phyloP scores from a whole-genome alignment of 2,113 vertebrate species.

The Pomatorhinus ruficollis region DNA sequence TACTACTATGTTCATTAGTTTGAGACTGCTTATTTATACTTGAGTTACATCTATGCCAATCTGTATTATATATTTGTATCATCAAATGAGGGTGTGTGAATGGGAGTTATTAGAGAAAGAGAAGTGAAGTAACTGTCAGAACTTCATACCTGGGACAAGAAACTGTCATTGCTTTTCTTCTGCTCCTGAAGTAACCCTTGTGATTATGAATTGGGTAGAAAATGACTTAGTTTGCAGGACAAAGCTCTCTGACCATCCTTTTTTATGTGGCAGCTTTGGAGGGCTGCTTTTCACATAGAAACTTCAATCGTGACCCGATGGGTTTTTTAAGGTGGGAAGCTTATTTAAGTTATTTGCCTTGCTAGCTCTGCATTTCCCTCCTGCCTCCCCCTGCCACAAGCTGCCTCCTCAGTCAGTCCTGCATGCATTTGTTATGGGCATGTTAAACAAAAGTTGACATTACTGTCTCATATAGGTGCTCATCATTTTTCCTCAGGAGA shows the following conservation, averaged over 20 bases:
- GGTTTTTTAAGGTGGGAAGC: not conserved
- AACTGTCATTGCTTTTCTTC: not conserved
- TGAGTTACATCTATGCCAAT: not conserved
- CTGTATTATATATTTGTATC: not conserved
- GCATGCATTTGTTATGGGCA: not conserved
- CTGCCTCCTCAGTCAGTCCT: not conserved
- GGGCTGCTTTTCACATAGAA: constrained; percentile 6
- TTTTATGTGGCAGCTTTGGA: not conserved
- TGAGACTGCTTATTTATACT: not conserved
- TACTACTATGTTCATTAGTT: not conserved
- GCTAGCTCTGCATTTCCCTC: not conserved
- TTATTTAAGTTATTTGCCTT: not conserved
- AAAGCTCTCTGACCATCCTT: not conserved
- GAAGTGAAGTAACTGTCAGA: not conserved
- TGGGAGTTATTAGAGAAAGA: not conserved
- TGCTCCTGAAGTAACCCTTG: not conserved
- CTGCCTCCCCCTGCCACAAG: not conserved
- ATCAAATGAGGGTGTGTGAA: not conserved
- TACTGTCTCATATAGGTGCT: not conserved
- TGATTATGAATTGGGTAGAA: not conserved
- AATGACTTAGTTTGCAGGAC: not conserved
- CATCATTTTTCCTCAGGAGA: not conserved
- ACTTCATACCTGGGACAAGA: not conserved
- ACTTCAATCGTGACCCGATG: not conserved
- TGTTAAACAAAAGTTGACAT: not conserved